phyloP scores from a whole-genome alignment of 1,140 invertebrate genomes.

The Goniozus legneri region DNA sequence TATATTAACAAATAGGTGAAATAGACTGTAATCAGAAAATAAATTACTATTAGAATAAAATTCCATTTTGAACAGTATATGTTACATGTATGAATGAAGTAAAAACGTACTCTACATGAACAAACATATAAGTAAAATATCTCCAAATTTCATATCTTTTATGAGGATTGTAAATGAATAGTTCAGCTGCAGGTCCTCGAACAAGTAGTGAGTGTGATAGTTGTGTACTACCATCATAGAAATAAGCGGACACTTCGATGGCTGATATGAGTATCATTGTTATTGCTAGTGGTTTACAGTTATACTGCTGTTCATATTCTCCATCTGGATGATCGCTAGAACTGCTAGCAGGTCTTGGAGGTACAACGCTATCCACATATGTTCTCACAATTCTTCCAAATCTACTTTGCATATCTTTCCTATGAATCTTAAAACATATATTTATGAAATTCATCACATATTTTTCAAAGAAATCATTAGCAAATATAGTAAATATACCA shows the following conservation, averaged over 20 bases:
- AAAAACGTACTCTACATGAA: slow-evolving; percentile 81
- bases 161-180: slow-evolving; percentile 88
- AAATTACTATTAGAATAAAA: slow-evolving; percentile 6
- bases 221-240: slow-evolving; percentile 59
- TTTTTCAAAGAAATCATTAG: background rate
- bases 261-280: slow-evolving; percentile 79
- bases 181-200: slow-evolving; percentile 68
- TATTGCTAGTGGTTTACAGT: slow-evolving; percentile 79
- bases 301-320: slow-evolving; percentile 81
- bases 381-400: slow-evolving; percentile 59
- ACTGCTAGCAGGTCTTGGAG: slow-evolving; percentile 46
- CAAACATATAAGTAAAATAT: slow-evolving; percentile 94
- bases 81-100: background rate
- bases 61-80: no score
- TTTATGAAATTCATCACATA: background rate
- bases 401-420: slow-evolving; percentile 59
- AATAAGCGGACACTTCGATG: slow-evolving; percentile 68
- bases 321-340: slow-evolving; percentile 64
- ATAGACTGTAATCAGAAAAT: slow-evolving; percentile 54
- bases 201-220: slow-evolving; percentile 41
- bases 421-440: slow-evolving; percentile 40
- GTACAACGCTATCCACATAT: slow-evolving; percentile 53
- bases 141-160: slow-evolving; percentile 87
- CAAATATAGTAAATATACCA: slow-evolving; percentile 60
- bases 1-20: slow-evolving; percentile 89